Percentiles rank a stretch among this genome's conserved stretches.
Evolutionary conservation across 2,888 invertebrate species (phyloP).

Genomic region (Lymantria monacha): DNA sequence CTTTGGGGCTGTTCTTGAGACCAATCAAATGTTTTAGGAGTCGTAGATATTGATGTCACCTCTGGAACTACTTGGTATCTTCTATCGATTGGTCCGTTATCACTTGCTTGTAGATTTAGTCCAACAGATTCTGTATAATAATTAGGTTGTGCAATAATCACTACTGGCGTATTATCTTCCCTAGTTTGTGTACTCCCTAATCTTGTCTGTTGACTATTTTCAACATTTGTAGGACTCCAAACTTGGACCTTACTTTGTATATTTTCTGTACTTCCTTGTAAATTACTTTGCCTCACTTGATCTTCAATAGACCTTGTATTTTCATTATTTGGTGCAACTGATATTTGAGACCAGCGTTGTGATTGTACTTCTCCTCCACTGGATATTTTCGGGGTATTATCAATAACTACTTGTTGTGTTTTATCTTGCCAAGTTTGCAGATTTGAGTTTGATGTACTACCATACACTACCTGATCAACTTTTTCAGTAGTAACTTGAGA

Average conservation of each 20-base stretch:
- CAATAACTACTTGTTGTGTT: neutral
- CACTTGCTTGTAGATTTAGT: neutral
- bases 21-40: neutral
- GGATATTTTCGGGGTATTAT: conserved; percentile 1
- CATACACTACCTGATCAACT: neutral
- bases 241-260: neutral
- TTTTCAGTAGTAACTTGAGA: conserved; percentile 3
- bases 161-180: neutral
- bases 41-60: neutral
- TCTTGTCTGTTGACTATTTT: neutral
- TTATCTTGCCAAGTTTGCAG: neutral
- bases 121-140: neutral
- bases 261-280: conserved; percentile 1
- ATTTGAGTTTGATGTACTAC: neutral
- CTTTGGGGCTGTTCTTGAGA: neutral
- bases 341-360: conserved; percentile 3
- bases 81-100: neutral
- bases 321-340: neutral
- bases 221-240: neutral
- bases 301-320: neutral
- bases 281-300: neutral
- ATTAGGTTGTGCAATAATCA: neutral
- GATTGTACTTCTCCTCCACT: neutral
- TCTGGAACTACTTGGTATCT: neutral
- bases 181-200: neutral